These are phyloP conservation scores for Scaptomyza reducta DNA, from an alignment of 2,888 invertebrate genomes.

Conservation along the genomic window DNA sequence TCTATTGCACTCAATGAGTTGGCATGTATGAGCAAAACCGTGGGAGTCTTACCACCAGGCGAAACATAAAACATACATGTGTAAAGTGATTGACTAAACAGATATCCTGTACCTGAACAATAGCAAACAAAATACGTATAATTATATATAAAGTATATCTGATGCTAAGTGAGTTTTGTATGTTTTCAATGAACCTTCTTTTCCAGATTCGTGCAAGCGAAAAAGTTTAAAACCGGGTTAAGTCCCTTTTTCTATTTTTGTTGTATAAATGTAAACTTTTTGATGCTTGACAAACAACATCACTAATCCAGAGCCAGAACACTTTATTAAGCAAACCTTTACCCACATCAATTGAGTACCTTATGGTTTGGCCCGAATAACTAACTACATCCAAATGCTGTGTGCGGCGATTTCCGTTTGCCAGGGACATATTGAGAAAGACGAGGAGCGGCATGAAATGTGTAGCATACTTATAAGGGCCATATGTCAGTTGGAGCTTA, in stretches of 20 bases:
- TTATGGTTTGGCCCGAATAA: not conserved
- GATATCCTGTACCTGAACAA: not conserved
- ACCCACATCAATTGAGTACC: not conserved
- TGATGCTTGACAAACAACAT: not conserved
- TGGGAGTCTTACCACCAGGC: not conserved
- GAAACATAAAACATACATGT: not conserved
- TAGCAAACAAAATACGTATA: not conserved
- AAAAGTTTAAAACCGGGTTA: not conserved
- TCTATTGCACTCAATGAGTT: constrained; percentile 6
- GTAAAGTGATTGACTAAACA: not conserved
- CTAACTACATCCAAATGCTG: not conserved
- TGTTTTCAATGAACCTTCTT: not conserved
- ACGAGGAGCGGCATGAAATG: constrained; percentile 2
- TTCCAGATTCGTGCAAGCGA: not conserved
- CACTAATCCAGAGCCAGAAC: not conserved
- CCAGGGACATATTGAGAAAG: not conserved
- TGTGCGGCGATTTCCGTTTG: not conserved
- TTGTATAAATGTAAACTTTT: not conserved
- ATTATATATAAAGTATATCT: too few relatives aligned
- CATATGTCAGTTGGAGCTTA: constrained; percentile 33
- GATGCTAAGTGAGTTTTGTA: too few relatives aligned
- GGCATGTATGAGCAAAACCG: not conserved
- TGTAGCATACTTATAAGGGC: constrained; percentile 48
- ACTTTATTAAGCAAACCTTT: not conserved
- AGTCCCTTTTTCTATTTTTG: not conserved